phyloP scores from a whole-genome alignment of 2,113 vertebrate genomes.

The Pionites leucogaster region DNA sequence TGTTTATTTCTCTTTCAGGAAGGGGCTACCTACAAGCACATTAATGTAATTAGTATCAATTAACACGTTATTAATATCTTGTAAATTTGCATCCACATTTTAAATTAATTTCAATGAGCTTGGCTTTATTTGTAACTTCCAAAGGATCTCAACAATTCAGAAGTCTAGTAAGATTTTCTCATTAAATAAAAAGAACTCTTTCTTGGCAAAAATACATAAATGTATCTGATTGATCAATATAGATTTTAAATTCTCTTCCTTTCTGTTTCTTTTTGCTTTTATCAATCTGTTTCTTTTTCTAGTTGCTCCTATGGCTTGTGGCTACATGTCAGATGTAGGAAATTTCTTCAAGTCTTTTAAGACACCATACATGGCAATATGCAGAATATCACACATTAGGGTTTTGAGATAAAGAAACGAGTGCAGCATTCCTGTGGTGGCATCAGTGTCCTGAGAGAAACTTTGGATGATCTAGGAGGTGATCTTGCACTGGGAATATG shows the following conservation, averaged over 20 bases:
- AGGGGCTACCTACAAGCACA: background rate
- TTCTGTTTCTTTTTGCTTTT: background rate
- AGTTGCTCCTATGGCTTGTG: background rate
- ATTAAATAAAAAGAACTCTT: background rate
- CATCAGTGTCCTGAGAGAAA: background rate
- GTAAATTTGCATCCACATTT: background rate
- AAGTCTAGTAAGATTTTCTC: background rate
- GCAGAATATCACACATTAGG: background rate
- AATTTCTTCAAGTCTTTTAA: background rate
- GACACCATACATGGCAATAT: background rate
- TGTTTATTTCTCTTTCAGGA: background rate
- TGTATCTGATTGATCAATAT: background rate
- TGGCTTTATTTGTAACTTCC: background rate
- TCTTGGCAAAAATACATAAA: background rate
- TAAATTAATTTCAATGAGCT: background rate
- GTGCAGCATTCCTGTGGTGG: rapidly evolving
- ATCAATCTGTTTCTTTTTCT: background rate
- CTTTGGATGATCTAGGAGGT: background rate
- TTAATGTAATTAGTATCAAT: background rate
- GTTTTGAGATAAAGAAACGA: background rate
- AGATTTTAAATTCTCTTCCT: background rate
- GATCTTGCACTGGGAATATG: background rate
- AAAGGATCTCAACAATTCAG: background rate
- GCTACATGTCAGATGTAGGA: background rate
- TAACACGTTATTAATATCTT: background rate